Evolutionary conservation across 2,113 vertebrate species (phyloP), one percentile per base, ranked within the genome.

Genomic region (Chionomys nivalis): DNA sequence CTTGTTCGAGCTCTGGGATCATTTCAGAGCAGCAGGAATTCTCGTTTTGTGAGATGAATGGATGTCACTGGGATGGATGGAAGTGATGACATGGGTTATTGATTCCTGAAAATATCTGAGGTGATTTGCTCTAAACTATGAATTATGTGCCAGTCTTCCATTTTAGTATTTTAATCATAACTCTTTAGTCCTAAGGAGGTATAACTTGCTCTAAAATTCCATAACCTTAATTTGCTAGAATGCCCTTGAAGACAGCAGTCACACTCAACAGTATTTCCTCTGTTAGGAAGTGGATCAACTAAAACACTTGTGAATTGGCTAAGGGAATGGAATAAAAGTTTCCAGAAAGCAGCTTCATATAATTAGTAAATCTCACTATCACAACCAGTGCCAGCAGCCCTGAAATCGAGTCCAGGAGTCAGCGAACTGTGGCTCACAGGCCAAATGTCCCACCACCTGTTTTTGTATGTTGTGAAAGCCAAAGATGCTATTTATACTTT

Each of bases 81-180:
- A 79, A 81, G 16, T 77, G 66, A 70, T 96, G 68, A 76, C 87
- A 94, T 52, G 72, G 95, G 92, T 96, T 98, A 92, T n/a, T 97
- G 96, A 96, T 94, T 96, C 14, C 94, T 78, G 65, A 91, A 96
- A 31, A 21, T 96, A 73, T 96, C 96, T 95, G 93, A 95, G 79
- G 97, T 66, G 89, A 94, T 95, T 95, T 61, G 36, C 90, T 94
- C 93, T 93, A 90, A 96, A 75, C 94, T 24, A 16, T 92, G 42
- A 70, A 96, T 81, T 91, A 5, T 79, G 90, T 87, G 95, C 63
- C 93, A 85, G 86, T 95, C 89, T 94, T 96, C 78, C 36, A 87
- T 72, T 97, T 97, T 96, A 95, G 96, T 93, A 96, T 96, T 94
- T 96, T 96, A 96, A 94, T 96, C 86, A 94, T 94, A 96, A 93